Conservation (phyloP, 2,888 invertebrate species). For the Catonia carolina region DNA sequence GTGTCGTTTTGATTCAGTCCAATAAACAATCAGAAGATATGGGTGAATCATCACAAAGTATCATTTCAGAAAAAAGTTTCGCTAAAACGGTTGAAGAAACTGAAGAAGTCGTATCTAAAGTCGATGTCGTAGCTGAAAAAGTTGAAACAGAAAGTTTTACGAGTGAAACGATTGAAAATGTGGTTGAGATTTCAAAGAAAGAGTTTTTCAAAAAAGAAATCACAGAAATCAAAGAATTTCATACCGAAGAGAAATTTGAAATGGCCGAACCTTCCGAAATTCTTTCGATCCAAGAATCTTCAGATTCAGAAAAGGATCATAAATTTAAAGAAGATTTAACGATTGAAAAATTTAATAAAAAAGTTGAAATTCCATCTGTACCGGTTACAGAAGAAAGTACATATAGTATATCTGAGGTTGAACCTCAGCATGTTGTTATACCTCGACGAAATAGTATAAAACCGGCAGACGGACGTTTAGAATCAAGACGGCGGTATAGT, state of each 20-base stretch:
- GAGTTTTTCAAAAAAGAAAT: not conserved
- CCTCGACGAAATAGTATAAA: not conserved
- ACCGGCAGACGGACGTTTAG: not conserved
- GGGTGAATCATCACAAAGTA: too few relatives aligned
- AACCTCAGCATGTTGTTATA: slow-evolving; percentile 1
- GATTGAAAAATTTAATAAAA: not conserved
- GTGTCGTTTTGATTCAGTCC: too few relatives aligned
- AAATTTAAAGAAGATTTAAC: not conserved
- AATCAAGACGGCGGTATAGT: slow-evolving; percentile 3
- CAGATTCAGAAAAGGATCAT: not conserved
- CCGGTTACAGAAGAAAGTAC: too few relatives aligned
- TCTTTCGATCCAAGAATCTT: not conserved
- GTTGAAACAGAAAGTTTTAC: too few relatives aligned
- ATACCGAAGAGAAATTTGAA: not conserved
- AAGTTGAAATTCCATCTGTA: not conserved
- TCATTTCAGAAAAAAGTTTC: too few relatives aligned
- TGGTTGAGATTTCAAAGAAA: not conserved
- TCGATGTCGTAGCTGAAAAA: too few relatives aligned
- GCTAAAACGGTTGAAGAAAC: too few relatives aligned
- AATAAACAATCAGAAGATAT: too few relatives aligned
- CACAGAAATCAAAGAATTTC: not conserved
- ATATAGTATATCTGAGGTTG: slow-evolving; percentile 3
- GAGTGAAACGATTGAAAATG: too few relatives aligned
- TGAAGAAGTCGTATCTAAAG: too few relatives aligned
- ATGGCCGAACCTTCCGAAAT: too few relatives aligned